Conservation (phyloP, 2,888 invertebrate species). For the Pammene fasciana region DNA sequence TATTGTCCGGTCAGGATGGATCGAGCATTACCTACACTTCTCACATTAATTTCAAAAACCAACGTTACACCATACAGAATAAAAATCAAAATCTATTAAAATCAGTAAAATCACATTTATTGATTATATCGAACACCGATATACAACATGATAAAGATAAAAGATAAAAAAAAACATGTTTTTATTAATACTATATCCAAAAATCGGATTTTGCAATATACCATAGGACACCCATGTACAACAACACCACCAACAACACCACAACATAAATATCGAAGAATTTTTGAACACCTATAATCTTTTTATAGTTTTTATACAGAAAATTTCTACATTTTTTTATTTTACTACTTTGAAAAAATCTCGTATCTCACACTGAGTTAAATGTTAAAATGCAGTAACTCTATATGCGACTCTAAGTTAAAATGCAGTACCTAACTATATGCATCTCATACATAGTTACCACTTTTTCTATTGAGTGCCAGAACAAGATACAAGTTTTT, state of each 20-base stretch:
- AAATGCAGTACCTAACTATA: too few species aligned
- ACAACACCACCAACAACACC: too few species aligned
- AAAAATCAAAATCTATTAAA: conserved; percentile 30
- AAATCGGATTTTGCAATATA: conserved; percentile 29
- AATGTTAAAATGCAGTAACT: too few species aligned
- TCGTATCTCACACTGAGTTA: too few species aligned
- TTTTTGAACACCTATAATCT: background rate
- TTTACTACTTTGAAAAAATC: too few species aligned
- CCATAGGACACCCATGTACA: conserved; percentile 20
- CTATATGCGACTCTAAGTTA: too few species aligned
- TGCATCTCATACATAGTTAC: too few species aligned
- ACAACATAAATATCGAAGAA: background rate
- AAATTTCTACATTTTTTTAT: background rate
- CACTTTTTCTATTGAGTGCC: too few species aligned
- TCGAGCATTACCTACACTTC: background rate
- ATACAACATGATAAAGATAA: conserved; percentile 26
- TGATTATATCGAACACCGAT: conserved; percentile 33
- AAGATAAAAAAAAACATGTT: too few species aligned
- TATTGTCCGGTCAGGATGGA: too few species aligned
- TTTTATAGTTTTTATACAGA: background rate
- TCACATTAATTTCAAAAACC: conserved; percentile 6
- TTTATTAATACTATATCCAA: conserved; percentile 28
- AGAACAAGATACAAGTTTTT: too few species aligned
- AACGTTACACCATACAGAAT: conserved; percentile 12
- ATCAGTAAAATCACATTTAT: conserved; percentile 33